phyloP scores from a whole-genome alignment of 2,113 vertebrate species.

The Chamaetylas fuelleborni region DNA sequence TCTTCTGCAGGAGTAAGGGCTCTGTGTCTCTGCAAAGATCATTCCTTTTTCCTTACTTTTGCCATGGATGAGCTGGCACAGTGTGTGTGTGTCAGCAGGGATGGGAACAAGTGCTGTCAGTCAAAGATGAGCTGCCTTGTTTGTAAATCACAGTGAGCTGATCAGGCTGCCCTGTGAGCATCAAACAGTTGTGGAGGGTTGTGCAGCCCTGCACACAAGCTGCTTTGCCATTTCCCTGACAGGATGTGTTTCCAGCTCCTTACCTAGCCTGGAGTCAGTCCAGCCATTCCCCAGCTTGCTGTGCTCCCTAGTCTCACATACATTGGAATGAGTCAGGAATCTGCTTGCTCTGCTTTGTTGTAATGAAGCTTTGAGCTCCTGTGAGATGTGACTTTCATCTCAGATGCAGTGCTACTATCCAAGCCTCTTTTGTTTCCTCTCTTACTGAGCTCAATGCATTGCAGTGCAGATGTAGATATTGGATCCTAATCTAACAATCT shows the following conservation, averaged over 20 bases:
- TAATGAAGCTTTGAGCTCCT: neutral
- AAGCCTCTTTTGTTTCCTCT: neutral
- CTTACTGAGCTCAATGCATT: neutral
- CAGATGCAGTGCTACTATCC: neutral
- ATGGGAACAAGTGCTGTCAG: neutral
- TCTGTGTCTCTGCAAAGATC: neutral
- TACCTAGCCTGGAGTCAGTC: neutral
- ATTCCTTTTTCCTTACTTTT: neutral
- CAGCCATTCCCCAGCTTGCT: neutral
- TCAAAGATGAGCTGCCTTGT: neutral
- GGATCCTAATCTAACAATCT: neutral
- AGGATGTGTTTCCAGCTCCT: neutral
- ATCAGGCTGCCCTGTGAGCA: neutral
- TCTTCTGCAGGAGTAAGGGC: neutral
- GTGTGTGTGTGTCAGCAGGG: accelerated
- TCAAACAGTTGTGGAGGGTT: neutral
- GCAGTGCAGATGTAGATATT: neutral
- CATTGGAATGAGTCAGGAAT: accelerated
- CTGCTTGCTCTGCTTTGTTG: neutral
- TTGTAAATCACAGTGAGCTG: accelerated
- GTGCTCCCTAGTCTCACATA: neutral
- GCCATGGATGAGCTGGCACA: neutral
- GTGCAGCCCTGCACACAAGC: neutral
- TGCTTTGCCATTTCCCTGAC: neutral
- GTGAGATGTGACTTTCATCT: neutral